Conservation (phyloP, 2,797 vertebrate species). For the Anableps anableps region DNA sequence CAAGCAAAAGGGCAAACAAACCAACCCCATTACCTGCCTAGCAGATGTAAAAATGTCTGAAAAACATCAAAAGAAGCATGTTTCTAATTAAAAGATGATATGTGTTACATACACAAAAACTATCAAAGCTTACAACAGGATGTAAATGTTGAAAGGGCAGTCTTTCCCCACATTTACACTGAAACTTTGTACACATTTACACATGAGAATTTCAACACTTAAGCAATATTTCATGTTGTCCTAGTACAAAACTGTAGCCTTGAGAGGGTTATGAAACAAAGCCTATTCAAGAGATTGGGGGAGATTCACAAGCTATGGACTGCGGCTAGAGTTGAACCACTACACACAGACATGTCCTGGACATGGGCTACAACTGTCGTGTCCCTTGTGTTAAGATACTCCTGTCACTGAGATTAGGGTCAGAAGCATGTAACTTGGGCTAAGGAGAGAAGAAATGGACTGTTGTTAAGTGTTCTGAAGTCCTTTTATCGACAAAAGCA, state of each 20-base stretch:
- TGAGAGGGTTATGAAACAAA: too few relatives aligned
- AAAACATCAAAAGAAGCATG: background rate
- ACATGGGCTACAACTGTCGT: too few relatives aligned
- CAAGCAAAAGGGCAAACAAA: background rate
- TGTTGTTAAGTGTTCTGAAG: too few relatives aligned
- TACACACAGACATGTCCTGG: too few relatives aligned
- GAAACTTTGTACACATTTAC: background rate
- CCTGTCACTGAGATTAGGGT: too few relatives aligned
- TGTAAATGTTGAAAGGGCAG: background rate
- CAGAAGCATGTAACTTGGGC: too few relatives aligned
- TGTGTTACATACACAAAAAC: background rate
- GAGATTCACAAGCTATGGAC: too few relatives aligned
- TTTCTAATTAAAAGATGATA: background rate
- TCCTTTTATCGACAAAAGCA: too few relatives aligned
- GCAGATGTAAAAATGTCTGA: background rate
- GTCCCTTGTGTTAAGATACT: too few relatives aligned
- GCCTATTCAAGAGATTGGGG: too few relatives aligned
- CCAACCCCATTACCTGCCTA: background rate
- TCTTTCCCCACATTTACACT: background rate
- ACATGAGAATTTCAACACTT: background rate
- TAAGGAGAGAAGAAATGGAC: too few relatives aligned
- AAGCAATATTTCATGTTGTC: background rate
- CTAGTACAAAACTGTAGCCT: background rate
- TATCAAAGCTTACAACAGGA: background rate
- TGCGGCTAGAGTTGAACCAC: too few relatives aligned